These are phyloP conservation scores for Rotaria socialis DNA, from an alignment of 2,888 invertebrate genomes.

Conservation along the genomic window DNA sequence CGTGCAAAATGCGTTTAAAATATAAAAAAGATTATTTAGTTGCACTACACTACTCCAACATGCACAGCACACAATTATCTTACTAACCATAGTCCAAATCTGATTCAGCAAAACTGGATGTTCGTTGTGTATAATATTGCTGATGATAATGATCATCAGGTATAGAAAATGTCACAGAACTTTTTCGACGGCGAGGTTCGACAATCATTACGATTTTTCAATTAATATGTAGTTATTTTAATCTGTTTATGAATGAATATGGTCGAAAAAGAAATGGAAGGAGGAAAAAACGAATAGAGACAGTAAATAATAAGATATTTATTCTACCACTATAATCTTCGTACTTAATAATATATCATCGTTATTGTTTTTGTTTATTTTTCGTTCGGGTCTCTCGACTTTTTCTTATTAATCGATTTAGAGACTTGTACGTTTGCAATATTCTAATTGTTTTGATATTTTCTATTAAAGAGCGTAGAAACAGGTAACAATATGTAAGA, in stretches of 20 bases:
- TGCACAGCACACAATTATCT: neutral
- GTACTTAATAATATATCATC: neutral
- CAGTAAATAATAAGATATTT: neutral
- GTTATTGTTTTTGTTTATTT: neutral
- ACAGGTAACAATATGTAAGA: no score
- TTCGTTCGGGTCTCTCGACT: neutral
- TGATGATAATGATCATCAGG: conserved; percentile 25
- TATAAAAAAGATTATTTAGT: neutral
- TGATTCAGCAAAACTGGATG: conserved; percentile 9
- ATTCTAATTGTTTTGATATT: no score
- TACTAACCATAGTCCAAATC: conserved; percentile 25
- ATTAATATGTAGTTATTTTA: neutral
- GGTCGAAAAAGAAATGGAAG: neutral
- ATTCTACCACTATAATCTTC: neutral
- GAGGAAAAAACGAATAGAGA: neutral
- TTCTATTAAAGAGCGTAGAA: no score
- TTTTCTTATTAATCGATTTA: neutral
- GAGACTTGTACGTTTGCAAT: no score
- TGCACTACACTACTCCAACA: neutral
- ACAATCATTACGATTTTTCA: neutral
- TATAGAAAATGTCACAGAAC: neutral
- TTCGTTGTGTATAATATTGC: neutral
- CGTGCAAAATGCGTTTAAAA: neutral
- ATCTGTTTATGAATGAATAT: neutral
- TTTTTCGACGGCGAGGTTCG: neutral